Evolutionary conservation across 2,797 vertebrate species (phyloP).

Genomic region (Discoglossus pictus): DNA sequence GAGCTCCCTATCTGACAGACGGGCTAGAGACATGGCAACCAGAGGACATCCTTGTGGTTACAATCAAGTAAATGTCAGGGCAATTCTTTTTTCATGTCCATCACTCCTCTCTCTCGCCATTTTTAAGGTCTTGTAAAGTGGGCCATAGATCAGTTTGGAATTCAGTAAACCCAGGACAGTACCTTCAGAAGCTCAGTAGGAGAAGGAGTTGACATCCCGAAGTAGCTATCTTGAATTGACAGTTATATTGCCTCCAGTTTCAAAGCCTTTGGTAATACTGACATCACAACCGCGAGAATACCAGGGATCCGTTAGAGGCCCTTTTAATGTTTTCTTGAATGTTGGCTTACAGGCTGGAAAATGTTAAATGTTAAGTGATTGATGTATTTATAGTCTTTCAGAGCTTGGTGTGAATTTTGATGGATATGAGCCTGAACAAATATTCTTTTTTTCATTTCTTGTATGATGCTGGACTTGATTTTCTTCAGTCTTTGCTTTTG

Average conservation of each 20-base stretch:
- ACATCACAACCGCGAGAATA: constrained; percentile 66
- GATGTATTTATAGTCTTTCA: constrained; percentile 72
- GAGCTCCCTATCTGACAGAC: constrained; percentile 74
- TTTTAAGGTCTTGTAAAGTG: constrained; percentile 70
- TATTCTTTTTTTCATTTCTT: constrained; percentile 15
- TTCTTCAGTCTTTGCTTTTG: constrained; percentile 38
- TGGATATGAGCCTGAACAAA: constrained; percentile 55
- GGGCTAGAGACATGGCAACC: constrained; percentile 61
- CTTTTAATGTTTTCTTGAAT: constrained; percentile 64
- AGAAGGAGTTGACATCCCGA: constrained; percentile 62
- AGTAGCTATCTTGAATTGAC: constrained; percentile 65
- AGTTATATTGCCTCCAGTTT: constrained; percentile 71
- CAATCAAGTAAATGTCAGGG: constrained; percentile 73
- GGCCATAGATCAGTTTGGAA: constrained; percentile 72
- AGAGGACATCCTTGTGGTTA: constrained; percentile 69
- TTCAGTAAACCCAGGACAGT: constrained; percentile 57
- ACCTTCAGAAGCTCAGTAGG: constrained; percentile 62
- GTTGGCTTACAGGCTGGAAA: constrained; percentile 68
- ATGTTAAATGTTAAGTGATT: constrained; percentile 80
- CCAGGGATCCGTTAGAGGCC: constrained; percentile 62
- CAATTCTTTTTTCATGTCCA: constrained; percentile 72
- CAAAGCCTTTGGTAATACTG: constrained; percentile 68
- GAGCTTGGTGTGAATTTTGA: constrained; percentile 57
- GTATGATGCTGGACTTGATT: not conserved
- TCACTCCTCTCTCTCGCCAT: constrained; percentile 71